Evolutionary conservation across 2,888 invertebrate species (phyloP).

Genomic region (Geophilus truncorum): DNA sequence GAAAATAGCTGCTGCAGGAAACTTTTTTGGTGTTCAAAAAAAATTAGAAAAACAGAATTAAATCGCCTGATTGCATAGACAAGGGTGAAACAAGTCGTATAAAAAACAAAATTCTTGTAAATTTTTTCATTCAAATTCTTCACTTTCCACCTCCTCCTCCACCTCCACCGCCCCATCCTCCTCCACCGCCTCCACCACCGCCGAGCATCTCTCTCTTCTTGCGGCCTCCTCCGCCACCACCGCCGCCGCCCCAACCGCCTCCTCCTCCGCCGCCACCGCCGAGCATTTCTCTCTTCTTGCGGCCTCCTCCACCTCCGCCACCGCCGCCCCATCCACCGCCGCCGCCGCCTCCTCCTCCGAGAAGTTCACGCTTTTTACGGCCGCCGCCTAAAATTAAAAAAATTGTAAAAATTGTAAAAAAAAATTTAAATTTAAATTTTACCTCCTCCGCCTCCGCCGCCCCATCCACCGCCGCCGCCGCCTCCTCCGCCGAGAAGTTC

Average conservation of each 20-base stretch:
- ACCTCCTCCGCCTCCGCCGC: background rate
- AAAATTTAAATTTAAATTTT: background rate
- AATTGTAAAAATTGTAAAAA: background rate
- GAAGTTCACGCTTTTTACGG: background rate
- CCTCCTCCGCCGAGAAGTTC: background rate
- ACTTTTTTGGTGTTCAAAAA: background rate
- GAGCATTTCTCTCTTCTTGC: background rate
- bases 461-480: background rate
- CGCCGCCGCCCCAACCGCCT: background rate
- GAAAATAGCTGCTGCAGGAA: background rate
- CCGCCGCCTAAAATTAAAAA: background rate
- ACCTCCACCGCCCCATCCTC: background rate
- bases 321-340: background rate
- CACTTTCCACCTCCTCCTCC: background rate
- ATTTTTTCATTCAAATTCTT: background rate
- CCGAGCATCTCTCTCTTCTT: too few relatives aligned
- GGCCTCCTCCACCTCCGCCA: background rate
- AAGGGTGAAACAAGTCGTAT: background rate
- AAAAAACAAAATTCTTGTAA: background rate
- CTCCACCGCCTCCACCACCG: background rate
- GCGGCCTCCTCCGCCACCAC: background rate
- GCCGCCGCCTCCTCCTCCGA: background rate
- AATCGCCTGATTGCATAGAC: background rate
- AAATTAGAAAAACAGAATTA: background rate
- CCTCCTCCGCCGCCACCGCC: background rate